Evolutionary conservation across 2,797 vertebrate genomes (phyloP), one percentile per base, ranked within the genome.

Genomic region (Peromyscus aztecus): DNA sequence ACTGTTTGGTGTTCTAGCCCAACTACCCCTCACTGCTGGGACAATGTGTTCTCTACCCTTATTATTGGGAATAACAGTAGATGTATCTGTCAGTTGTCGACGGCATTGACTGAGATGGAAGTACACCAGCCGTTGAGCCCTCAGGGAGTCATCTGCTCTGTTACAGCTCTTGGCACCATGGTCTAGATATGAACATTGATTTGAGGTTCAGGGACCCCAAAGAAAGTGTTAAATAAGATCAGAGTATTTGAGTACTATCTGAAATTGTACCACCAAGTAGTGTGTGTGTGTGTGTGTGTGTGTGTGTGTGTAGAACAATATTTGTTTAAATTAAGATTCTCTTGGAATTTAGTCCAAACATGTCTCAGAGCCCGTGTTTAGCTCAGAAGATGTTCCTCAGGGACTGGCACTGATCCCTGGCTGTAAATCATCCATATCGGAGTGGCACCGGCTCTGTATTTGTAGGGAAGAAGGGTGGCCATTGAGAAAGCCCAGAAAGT

Each of bases 311-410:
- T 57, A 37, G 4, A 80, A 37, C 3, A 31, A 46, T 14, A 49
- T 89, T 75, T 89, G 34, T 94, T 93, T 89, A 73, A 57, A 31
- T 89, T 84, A 75, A 83, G 31, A 8, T 75, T 95, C 27, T 69
- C 34, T 86, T 67, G 63, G 43, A 52, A 37, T 87, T 52, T 55
- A 71, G 23, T n/a, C 31, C 34, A 55, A 55, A 57, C 37, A 19
- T 9, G 19, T 52, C 34, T 73, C 59, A 14, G 13, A 21, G 52
- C 27, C 67, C 40, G n/a, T n/a, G 29, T 69, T 89, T 43, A 69
- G 67, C 31, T 92, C 31, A 24, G 3, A 63, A 67, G 46, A 37
- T 21, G 23, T 19, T 76, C 34, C 40, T 6, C 4, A 23, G 78
- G 34, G 78, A 2, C 82, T 61, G 81, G 11, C 43, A 10, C 46